Evolutionary conservation across 2,888 invertebrate species (phyloP).

Genomic region (Sphaerophoria rueppellii): DNA sequence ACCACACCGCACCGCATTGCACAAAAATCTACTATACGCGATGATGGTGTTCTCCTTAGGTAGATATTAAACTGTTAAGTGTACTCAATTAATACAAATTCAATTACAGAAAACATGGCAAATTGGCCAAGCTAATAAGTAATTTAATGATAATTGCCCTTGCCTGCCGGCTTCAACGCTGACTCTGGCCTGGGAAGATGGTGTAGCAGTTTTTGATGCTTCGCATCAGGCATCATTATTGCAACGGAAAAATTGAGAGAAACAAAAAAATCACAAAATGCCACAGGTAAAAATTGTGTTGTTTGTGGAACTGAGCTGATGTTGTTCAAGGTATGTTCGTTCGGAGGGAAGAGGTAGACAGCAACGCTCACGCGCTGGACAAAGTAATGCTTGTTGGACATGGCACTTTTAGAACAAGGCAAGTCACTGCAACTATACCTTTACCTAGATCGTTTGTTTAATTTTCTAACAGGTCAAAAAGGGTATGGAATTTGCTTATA

Average conservation of each 20-base stretch:
- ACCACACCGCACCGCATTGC: not conserved
- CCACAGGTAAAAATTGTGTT: not conserved
- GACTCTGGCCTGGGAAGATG: conserved; percentile 16
- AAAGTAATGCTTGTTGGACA: not conserved
- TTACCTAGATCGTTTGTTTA: no score
- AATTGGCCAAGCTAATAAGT: conserved; percentile 73
- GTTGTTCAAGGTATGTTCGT: not conserved
- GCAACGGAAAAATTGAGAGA: not conserved
- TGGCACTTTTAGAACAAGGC: not conserved
- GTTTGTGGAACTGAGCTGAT: not conserved
- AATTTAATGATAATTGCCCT: conserved; percentile 65
- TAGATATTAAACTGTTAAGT: conserved; percentile 65
- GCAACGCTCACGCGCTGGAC: not conserved
- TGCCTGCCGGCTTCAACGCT: conserved; percentile 13
- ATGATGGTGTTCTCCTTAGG: conserved; percentile 35
- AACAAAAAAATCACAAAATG: not conserved
- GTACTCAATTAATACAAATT: conserved; percentile 82
- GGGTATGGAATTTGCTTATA: no score
- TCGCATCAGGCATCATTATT: conserved; percentile 32
- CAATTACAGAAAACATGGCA: conserved; percentile 82
- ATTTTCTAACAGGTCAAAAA: no score
- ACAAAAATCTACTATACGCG: conserved; percentile 7
- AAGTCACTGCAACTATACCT: no score
- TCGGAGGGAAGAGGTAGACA: not conserved
- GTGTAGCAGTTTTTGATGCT: conserved; percentile 43